phyloP scores from a whole-genome alignment of 2,113 vertebrate species.

The Harpagus bidentatus region DNA sequence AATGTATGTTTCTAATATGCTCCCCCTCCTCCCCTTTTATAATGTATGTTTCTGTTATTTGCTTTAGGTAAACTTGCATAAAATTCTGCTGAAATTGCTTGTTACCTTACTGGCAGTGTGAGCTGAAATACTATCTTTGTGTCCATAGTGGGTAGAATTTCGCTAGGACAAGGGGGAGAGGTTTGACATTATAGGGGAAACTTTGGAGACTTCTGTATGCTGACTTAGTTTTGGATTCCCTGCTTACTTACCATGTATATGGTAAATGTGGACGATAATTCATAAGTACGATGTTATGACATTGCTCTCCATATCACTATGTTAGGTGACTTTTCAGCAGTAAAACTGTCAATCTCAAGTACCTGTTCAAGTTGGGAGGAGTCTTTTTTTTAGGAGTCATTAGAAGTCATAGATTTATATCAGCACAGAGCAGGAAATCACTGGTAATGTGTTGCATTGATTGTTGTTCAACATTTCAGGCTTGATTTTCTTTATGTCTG shows the following conservation, averaged over 20 bases:
- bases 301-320: not conserved
- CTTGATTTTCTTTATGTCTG: not conserved
- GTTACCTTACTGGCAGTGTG: not conserved
- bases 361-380: not conserved
- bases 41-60: not conserved
- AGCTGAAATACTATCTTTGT: not conserved
- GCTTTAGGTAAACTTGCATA: not conserved
- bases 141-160: not conserved
- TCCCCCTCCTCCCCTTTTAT: not conserved
- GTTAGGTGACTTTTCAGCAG: not conserved
- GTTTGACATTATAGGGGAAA: not conserved
- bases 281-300: rapidly evolving
- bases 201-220: not conserved
- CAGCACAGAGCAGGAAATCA: not conserved
- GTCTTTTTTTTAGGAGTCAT: not conserved
- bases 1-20: not conserved
- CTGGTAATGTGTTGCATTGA: not conserved
- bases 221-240: not conserved
- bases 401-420: not conserved
- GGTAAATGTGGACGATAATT: not conserved
- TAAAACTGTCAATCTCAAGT: not conserved
- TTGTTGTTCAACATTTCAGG: not conserved
- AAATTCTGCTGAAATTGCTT: not conserved
- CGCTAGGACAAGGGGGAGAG: not conserved
- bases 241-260: rapidly evolving